Evolutionary conservation across 35 echinoderm and acorn worm genomes (phyloP).

Genomic region (Stichopus chloronotus): DNA sequence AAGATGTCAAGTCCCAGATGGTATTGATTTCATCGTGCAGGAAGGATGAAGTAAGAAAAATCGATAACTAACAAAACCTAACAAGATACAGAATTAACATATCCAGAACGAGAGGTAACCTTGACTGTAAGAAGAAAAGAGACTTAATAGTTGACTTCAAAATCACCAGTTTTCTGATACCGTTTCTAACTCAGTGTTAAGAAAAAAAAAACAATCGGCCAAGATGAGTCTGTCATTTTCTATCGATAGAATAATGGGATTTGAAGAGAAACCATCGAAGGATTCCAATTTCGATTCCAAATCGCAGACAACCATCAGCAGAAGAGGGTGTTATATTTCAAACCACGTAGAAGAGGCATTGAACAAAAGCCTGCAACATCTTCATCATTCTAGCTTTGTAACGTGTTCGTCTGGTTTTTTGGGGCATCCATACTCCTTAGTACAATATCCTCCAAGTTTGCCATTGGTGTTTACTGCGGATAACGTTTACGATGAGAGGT

Average conservation of each 20-base stretch:
- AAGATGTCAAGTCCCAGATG: too few species aligned
- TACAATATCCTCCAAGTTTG: background rate
- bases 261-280: constrained; percentile 1
- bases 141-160: too few species aligned
- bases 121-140: too few species aligned
- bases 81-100: too few species aligned
- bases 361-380: background rate
- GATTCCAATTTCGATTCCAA: background rate
- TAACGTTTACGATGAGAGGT: background rate
- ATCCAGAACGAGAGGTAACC: too few species aligned
- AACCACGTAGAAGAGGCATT: background rate
- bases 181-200: too few species aligned
- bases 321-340: too few species aligned
- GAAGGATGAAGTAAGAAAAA: too few species aligned
- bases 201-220: background rate
- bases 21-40: too few species aligned
- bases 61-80: too few species aligned
- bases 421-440: background rate
- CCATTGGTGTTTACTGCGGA: background rate
- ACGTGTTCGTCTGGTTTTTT: background rate
- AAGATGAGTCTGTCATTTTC: constrained; percentile 69
- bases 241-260: constrained; percentile 82
- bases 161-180: too few species aligned
- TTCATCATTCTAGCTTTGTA: background rate
- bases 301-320: background rate